These are phyloP conservation scores for Meandrusa payeni DNA, from an alignment of 2,888 invertebrate species.

Conservation along the genomic window DNA sequence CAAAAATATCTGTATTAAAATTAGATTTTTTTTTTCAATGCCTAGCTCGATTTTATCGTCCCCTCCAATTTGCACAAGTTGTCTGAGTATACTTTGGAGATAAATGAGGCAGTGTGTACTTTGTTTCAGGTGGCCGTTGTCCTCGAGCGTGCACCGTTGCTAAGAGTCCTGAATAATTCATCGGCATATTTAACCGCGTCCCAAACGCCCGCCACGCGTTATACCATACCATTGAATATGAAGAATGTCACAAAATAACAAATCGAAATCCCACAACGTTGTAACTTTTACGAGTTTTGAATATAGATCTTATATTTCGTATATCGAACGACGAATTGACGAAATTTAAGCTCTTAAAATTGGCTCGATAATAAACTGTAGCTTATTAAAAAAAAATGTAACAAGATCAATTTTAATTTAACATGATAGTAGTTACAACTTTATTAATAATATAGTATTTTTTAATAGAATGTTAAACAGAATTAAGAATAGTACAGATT, in stretches of 20 bases:
- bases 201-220: constrained; percentile 42
- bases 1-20: too few relatives aligned
- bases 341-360: too few relatives aligned
- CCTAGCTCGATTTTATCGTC: constrained; percentile 64
- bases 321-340: too few relatives aligned
- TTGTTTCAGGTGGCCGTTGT: constrained; percentile 70
- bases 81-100: constrained; percentile 51
- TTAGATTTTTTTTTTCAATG: constrained; percentile 54
- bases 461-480: too few relatives aligned
- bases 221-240: constrained; percentile 43
- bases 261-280: constrained; percentile 19
- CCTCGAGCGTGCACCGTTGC: constrained; percentile 51
- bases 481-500: too few relatives aligned
- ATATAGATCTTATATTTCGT: too few relatives aligned
- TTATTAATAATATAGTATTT: too few relatives aligned
- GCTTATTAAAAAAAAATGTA: too few relatives aligned
- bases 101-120: constrained; percentile 66
- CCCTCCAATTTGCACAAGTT: constrained; percentile 42
- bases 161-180: constrained; percentile 75
- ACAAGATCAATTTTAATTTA: too few relatives aligned
- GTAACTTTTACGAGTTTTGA: neutral
- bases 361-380: too few relatives aligned
- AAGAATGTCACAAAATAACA: constrained; percentile 42
- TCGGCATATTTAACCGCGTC: constrained; percentile 66
- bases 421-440: too few relatives aligned